Evolutionary conservation across 2,113 vertebrate species (phyloP).

Genomic region (Microcebus lehilahytsara): DNA sequence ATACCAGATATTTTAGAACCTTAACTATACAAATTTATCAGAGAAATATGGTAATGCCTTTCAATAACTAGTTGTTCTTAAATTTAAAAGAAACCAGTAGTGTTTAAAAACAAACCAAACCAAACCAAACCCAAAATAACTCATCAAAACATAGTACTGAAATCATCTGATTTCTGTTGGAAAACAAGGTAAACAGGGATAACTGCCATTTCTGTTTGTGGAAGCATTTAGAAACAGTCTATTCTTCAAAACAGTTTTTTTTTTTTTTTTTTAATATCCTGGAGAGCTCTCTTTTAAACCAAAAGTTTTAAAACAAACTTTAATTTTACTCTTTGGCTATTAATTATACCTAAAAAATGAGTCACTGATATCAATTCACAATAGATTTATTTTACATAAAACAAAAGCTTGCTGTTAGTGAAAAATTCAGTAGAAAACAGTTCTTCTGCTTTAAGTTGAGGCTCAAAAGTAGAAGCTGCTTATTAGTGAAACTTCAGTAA

Average conservation of each 20-base stretch:
- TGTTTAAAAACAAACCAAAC: conserved; percentile 16
- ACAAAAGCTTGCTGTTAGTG: conserved; percentile 85
- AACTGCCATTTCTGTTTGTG: conserved; percentile 46
- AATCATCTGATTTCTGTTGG: conserved; percentile 42
- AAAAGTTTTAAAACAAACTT: conserved; percentile 49
- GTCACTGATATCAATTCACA: conserved; percentile 77
- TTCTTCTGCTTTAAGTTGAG: conserved; percentile 83
- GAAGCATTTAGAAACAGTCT: conserved; percentile 32
- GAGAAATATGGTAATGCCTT: conserved; percentile 9
- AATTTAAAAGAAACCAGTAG: conserved; percentile 48
- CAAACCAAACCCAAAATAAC: background rate
- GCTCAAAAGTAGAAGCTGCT: conserved; percentile 85
- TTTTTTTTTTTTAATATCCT: background rate
- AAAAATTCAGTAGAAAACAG: conserved; percentile 89
- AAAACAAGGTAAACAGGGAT: conserved; percentile 50
- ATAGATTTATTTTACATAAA: conserved; percentile 87
- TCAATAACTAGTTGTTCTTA: conserved; percentile 34
- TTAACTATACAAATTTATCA: conserved; percentile 35
- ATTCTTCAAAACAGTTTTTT: conserved; percentile 39
- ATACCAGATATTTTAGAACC: conserved; percentile 6
- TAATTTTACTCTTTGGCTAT: conserved; percentile 63
- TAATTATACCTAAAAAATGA: conserved; percentile 79
- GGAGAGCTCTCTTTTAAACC: conserved; percentile 27
- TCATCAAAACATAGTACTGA: background rate
- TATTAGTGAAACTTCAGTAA: conserved; percentile 90